Base-by-base conservation (phyloP, 2,888 invertebrate species). In the Synanthedon formicaeformis region DNA sequence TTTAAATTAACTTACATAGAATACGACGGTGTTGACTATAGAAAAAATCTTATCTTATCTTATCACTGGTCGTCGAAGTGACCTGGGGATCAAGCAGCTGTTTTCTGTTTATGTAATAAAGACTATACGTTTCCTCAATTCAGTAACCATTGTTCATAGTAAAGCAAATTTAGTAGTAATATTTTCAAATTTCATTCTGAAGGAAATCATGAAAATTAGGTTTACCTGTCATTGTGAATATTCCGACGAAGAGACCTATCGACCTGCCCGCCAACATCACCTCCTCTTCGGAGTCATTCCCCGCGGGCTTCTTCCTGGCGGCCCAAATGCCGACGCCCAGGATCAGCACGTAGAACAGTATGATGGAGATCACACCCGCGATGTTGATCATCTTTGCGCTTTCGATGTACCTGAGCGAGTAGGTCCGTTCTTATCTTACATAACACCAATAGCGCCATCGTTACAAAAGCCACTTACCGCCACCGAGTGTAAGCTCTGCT, bases 201-300 rank as follows among this genome's bases (percentile, higher is more conserved):
- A 34, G 27, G 6, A 34, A 34, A 34, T 8, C 27, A 34, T 34
- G 2, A 34, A 34, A 34, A 34, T 6, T 8, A 34, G 34, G 34
- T 34, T 45, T 75, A 96, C 96, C 96, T 74, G 99, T 99, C 99
- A 99, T 99, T 40, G 99, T 99, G 74, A 99, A 99, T 67, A 98
- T 96, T 51, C 99, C 99, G 55, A 99, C 98, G 74, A 99, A 94
- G 52, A 98, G 89, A 5, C 99, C 96, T 71, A 99, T 98, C 74
- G 98, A 98, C 56, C 99, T 90, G 8, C 99, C 99, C 0, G 99
- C 99, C 75, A 99, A 86, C 98, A 99, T 99, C 55, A 99, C 97
- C 84, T 99, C 98, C 84, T 98, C 99, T 76, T 96, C 96, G 52
- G 95, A 95, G 82, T 95, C 94, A 87, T 96, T 93, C 62, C 95